Evolutionary conservation across 2,797 vertebrate genomes (phyloP).

Genomic region (Myripristis murdjan): DNA sequence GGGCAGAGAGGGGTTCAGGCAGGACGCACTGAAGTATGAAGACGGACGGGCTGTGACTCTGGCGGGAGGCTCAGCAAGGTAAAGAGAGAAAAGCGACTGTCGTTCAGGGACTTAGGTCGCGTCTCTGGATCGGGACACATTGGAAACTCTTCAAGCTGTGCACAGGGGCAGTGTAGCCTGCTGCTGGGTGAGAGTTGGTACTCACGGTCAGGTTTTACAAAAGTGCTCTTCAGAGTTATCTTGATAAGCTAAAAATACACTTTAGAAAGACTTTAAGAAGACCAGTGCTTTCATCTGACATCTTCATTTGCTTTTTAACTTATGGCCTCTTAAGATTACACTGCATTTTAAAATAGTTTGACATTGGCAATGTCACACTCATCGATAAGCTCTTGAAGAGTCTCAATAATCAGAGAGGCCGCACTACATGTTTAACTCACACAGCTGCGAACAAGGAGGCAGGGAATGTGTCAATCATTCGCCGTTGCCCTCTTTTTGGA

Average conservation of each 20-base stretch:
- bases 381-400: too few species aligned
- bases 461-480: too few species aligned
- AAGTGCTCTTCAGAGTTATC: not conserved
- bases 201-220: too few species aligned
- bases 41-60: slow-evolving; percentile 51
- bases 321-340: too few species aligned
- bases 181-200: not conserved
- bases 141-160: slow-evolving; percentile 7
- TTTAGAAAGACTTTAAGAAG: not conserved
- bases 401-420: too few species aligned
- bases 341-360: too few species aligned
- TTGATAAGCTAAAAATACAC: not conserved
- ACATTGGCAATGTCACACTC: too few species aligned
- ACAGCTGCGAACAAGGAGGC: too few species aligned
- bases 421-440: too few species aligned
- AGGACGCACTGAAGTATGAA: slow-evolving; percentile 50
- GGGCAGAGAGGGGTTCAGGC: slow-evolving; percentile 29
- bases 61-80: slow-evolving; percentile 44
- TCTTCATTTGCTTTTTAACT: too few species aligned
- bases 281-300: too few species aligned
- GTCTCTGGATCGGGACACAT: slow-evolving; percentile 31
- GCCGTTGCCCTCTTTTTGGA: too few species aligned
- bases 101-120: slow-evolving; percentile 33
- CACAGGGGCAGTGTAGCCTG: not conserved
- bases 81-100: slow-evolving; percentile 29